These are phyloP conservation scores for rat (Rattus norvegicus) DNA, from an alignment of 2,113 vertebrate genomes.

Conservation along the genomic window GRCr8 NC_086020.1:88939001-88939500, in stretches of 20 bases:
- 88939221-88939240: neutral
- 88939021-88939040: neutral
- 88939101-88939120: neutral
- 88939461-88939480: neutral
- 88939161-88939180: neutral
- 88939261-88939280: neutral
- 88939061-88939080: neutral
- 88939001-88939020: neutral
- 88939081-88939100: neutral
- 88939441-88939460: neutral
- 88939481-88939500: neutral
- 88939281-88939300: neutral
- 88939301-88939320: neutral
- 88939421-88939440: neutral
- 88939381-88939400: neutral
- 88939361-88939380: neutral
- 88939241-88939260: neutral
- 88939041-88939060: neutral
- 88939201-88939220: neutral
- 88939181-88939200: neutral
- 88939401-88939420: neutral
- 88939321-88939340: neutral
- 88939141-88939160: neutral
- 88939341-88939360: neutral
- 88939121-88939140: neutral